Evolutionary conservation across 2,888 invertebrate genomes (phyloP), one percentile per base, ranked within the genome.

Genomic region (Sarcophaga caerulescens): DNA sequence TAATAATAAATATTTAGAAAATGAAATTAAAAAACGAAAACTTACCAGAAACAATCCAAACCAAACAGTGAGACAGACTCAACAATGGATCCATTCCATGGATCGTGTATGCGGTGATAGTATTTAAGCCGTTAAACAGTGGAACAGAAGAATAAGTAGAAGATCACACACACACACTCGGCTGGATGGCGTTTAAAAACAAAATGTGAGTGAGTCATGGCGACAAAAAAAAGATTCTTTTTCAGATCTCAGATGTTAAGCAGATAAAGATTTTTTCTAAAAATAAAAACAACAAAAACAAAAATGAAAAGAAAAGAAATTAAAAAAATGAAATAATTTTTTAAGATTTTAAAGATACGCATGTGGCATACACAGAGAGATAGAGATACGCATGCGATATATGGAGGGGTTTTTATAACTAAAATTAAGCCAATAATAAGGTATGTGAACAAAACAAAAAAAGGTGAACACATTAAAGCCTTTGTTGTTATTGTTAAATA

Each of bases 1-100:
- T 70, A 84, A 79, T 52, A 68, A 74, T 70, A 84, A 79, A 79
- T 79, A 79, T 79, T 84, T 74, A 71, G 69, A 84, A 69, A 74
- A 70, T 14, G 74, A 45, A 74, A 23, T 25, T 68, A 45, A 60
- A n/a, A 60, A 70, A 63, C 21, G 63, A 57, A 62, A 52, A 52
- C 52, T 14, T 52, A 52, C 14, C 52, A 52, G n/a, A n/a, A n/a
- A n/a, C n/a, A n/a, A 1, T 14, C 17, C 17, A 14, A 12, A 3
- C 52, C 35, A 35, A 35, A 35, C 35, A 8, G 10, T 10, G 35
- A 52, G 52, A 1, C 52, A 52, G 52, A 14, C 35, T 1, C 8
- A 35, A 6, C 14, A 14, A 4, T 17, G 52, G 14, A 52, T 12
- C 14, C 4, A 14, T 52, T 4, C n/a, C n/a, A n/a, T 17, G 17